Evolutionary conservation across 2,113 vertebrate species (phyloP), one percentile per base, ranked within the genome.

Genomic region (Mesitornis unicolor): DNA sequence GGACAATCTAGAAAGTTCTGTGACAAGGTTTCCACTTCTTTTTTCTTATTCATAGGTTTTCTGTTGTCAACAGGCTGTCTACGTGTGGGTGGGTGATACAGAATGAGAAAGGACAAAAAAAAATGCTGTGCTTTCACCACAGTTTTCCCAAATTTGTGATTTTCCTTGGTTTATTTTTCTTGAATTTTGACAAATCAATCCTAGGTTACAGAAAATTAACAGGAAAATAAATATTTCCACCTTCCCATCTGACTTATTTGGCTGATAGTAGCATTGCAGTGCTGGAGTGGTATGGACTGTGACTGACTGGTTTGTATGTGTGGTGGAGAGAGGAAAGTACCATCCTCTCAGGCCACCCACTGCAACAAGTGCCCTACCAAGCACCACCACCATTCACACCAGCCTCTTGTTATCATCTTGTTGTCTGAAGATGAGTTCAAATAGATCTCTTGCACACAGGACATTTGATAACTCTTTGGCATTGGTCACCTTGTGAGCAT

Each of bases 331-430:
- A n/a, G 28, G 18, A 25, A 79, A 24, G 15, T 25, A 47, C 26
- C 17, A 13, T 16, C 57, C 25, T 71, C 31, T 16, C 63, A 12
- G 5, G 19, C 7, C 21, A 59, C 22, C 28, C 56, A 11, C 24
- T 50, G 33, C 38, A 36, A 7, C 13, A 70, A 20, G 35, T 36
- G 69, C 7, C 36, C 29, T 70, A 36, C 26, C 21, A 20, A 57
- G 13, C 9, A 35, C 35, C 57, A 35, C 8, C 57, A 63, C 18
- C 35, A 1, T 13, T 5, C 81, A 43, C 11, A 43, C 17, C 22
- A 38, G 0, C 6, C n/a, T 73, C 25, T 25, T 36, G 38, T 7
- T 33, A 29, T 31, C 3, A 3, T 4, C 57, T 45, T 26, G 1
- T 3, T 50, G 24, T 25, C 19, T 65, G 56, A 57, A 33, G 43